Base-by-base conservation (phyloP, 1,140 invertebrate species). In the Drosophila pruinosa region DNA sequence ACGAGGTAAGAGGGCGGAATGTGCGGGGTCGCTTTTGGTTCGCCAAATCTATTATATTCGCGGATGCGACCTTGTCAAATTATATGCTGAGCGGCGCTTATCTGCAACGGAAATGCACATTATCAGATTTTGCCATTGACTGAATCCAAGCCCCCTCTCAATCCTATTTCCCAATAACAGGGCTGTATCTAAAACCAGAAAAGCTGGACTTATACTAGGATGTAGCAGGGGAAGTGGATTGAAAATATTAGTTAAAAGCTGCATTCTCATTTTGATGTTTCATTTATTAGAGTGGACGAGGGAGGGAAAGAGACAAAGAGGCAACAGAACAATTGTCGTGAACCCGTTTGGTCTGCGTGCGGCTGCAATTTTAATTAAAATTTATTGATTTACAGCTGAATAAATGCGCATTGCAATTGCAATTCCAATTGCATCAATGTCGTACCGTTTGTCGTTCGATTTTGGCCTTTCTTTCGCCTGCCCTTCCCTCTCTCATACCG, bases 371-470 rank as follows among this genome's bases (percentile, higher is more conserved):
- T 86, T 81, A 86, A 86, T 86, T 86, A 81, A 86, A 86, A 86
- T 86, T 86, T 86, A 86, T 86, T 86, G 82, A 86, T 86, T 86
- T 86, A 86, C 77, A 86, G 82, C 68, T 88, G 81, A 85, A 85
- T 88, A 81, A 86, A 86, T 86, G 73, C 64, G 17, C 70, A 77
- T 70, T 62, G 39, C 65, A 54, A 63, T 48, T 47, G 58, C 45
- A 43, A 63, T 38, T 54, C 57, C 61, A 74, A 52, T 69, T 69
- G 79, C 58, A 83, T 75, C 73, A 67, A 75, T 75, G 69, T 72
- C 68, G 26, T 65, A 4, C 41, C 22, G 34, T 50, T 62, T 48
- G 45, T 45, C 59, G 17, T 43, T 17, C 28, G 19, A 26, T 45
- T 61, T 56, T 24, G 26, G 28, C 12, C 31, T 24, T 14, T 26